Conservation (phyloP, 2,113 vertebrate species). For the Pantherophis guttatus region DNA sequence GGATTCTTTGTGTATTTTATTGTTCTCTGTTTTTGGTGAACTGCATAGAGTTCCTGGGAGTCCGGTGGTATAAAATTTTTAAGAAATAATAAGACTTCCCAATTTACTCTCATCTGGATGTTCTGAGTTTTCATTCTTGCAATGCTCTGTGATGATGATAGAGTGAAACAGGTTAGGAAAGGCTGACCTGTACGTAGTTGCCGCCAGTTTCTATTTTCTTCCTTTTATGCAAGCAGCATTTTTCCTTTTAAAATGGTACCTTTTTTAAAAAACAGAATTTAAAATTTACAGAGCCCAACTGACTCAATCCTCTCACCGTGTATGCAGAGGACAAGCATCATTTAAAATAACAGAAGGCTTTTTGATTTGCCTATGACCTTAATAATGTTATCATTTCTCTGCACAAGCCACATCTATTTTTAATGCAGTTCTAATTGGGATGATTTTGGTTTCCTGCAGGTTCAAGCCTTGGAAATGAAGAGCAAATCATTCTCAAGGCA, state of each 20-base stretch:
- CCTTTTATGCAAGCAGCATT: slow-evolving; percentile 18
- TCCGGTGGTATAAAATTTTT: background rate
- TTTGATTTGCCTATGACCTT: no score
- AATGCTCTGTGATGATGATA: background rate
- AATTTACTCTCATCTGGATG: background rate
- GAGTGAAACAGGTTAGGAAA: background rate
- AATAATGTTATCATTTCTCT: background rate
- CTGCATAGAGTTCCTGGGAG: background rate
- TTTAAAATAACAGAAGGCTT: background rate
- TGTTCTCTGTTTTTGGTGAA: background rate
- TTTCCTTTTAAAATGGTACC: slow-evolving; percentile 34
- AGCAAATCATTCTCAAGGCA: slow-evolving; percentile 68
- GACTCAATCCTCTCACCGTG: background rate
- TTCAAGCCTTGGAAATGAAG: slow-evolving; percentile 77
- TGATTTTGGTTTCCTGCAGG: slow-evolving; percentile 68
- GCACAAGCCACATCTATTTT: slow-evolving; percentile 49
- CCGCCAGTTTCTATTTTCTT: background rate
- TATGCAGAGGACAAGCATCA: background rate
- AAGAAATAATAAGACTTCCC: background rate
- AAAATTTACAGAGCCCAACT: slow-evolving; percentile 33
- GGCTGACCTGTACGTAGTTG: background rate
- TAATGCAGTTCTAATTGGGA: slow-evolving; percentile 62
- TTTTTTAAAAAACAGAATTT: slow-evolving; percentile 1
- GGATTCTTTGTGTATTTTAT: background rate
- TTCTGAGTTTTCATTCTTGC: background rate